Evolutionary conservation across 30 jellyfish, hydroid and myxozoan species (phyloP), one percentile per base, ranked within the genome.

Genomic region (Hydractinia echinata): DNA sequence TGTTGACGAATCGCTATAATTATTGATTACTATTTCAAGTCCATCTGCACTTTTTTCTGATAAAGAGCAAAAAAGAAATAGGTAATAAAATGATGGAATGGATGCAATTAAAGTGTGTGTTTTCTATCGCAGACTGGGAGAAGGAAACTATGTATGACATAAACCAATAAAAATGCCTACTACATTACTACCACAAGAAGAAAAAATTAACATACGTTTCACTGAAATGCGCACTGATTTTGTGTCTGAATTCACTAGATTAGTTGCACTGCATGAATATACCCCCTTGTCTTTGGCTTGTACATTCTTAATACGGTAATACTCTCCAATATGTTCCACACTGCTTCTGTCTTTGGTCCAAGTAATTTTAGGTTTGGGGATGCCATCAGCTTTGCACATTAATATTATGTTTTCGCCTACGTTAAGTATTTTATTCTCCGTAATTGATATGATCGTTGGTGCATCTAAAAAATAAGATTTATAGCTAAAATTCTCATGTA

Each of bases 331-430:
- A 49, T 76, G 79, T 10, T 86, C 88, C 30, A 85, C 44, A 39
- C 66, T 48, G 30, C 74, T 79, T 10, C 84, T 88, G 30, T 73
- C 90, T 85, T 85, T 84, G 30, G 85, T 67, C 98, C 98, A 92
- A 21, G 52, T 14, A 10, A 92, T 84, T 61, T 53, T 61, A 53
- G 98, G 98, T 54, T 79, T 71, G 8, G 98, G 98, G 6, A 77
- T 90, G 49, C 96, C 98, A 58, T 80, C 79, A 52, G 95, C 98
- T 54, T 92, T 81, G 84, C 98, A 92, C 48, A 51, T 73, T 44
- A 92, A 84, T 18, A 72, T 72, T 64, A 92, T 66, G 49, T 67
- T 79, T 15, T 62, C 95, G 4, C 95, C 53, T 51, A 64, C 79
- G 54, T 86, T 76, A 61, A 87, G 94, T 4, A 82, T 81, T 81